A percentile compares a stretch with the other conserved stretches of the same genome.
These are phyloP conservation scores for Rhagonycha lutea DNA, from an alignment of 2,888 invertebrate genomes.

Conservation along the genomic window DNA sequence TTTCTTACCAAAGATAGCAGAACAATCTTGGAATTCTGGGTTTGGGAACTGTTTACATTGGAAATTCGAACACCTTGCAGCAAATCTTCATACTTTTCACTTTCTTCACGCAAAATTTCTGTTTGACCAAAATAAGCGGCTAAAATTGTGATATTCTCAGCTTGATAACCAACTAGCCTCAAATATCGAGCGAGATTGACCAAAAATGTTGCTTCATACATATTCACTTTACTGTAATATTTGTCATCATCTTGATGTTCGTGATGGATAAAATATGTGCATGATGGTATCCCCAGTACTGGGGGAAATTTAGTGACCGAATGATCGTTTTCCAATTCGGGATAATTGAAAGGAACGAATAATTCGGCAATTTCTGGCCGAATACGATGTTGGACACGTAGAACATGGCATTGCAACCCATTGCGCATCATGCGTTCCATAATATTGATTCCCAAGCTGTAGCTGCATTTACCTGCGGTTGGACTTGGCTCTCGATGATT, in stretches of 20 bases:
- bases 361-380: constrained; percentile 65
- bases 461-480: no score
- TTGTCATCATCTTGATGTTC: constrained; percentile 61
- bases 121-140: constrained; percentile 75
- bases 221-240: constrained; percentile 64
- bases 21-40: constrained; percentile 78
- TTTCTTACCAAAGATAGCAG: constrained; percentile 80
- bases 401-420: constrained; percentile 59
- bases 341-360: constrained; percentile 71
- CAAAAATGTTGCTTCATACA: constrained; percentile 67
- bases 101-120: constrained; percentile 60
- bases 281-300: constrained; percentile 64
- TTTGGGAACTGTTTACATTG: constrained; percentile 80
- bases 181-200: constrained; percentile 65
- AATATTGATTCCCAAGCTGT: no score
- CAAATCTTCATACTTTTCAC: constrained; percentile 30
- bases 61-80: constrained; percentile 63
- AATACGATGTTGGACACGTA: constrained; percentile 78
- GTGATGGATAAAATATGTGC: constrained; percentile 73
- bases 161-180: constrained; percentile 62
- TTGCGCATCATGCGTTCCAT: constrained; percentile 74
- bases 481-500: no score
- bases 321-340: constrained; percentile 62
- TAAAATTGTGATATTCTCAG: constrained; percentile 72
- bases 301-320: constrained; percentile 61